Base-by-base conservation (phyloP, 1,140 invertebrate species). In the Planococcus citri region DNA sequence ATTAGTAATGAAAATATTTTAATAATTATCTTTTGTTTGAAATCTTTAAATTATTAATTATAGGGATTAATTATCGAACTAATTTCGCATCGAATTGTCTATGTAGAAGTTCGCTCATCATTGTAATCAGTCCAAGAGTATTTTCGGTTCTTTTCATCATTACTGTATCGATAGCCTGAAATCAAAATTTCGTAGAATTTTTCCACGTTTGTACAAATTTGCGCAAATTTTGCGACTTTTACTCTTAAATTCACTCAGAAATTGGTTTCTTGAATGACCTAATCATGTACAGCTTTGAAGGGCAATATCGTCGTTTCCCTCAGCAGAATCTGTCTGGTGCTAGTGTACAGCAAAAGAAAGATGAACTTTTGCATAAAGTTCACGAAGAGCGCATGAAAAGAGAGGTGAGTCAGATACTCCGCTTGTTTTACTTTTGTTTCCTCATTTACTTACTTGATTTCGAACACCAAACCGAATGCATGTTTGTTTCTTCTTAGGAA, bases 281-380 rank as follows among this genome's bases (percentile, higher is more conserved):
- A 33, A 72, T 68, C 68, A 75, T 75, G 74, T 91, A 91, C 78
- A 90, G 87, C 77, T 97, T 97, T 79, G 93, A 97, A 77, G 95
- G 95, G 64, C 89, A 96, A 76, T 93, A 91, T 78, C 84, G 90
- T 71, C 83, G 89, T 61, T 88, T 86, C 77, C 95, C 95, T 0
- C 84, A 92, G 72, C 93, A 96, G 81, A 94, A 91, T 80, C 82
- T 96, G 73, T 86, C 91, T 61, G 95, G 95, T 57, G 88, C 90
- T 4, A 92, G 90, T 79, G 87, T 78, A 80, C 86, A 84, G 80
- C 84, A 84, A 80, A 87, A 85, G 33, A 86, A 88, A 74, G 87
- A 91, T 74, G 83, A 86, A 70, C 80, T 96, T 21, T 80, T 97
- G 68, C 83, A 86, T 68, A 85, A 88, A 78, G 88, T 89, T 33